phyloP scores from a whole-genome alignment of 2,797 vertebrate genomes.

The Fistularia commersonii region DNA sequence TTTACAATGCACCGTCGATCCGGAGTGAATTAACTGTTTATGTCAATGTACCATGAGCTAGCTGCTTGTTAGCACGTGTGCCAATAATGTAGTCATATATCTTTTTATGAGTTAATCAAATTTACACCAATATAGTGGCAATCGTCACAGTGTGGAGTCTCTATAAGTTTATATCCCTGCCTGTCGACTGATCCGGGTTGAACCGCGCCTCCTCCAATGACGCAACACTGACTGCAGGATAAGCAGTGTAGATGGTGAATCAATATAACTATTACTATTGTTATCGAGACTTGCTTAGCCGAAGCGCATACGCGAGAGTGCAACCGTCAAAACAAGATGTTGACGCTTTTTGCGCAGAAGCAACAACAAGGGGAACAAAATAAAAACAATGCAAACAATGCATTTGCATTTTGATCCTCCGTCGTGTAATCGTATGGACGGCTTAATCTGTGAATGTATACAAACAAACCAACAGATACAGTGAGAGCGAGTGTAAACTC shows the following conservation, averaged over 20 bases:
- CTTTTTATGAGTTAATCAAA: background rate
- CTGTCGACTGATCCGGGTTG: no score
- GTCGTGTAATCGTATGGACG: constrained; percentile 31
- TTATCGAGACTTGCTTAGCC: no score
- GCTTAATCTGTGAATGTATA: constrained; percentile 44
- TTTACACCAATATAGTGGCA: background rate
- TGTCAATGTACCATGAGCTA: no score
- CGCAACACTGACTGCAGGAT: no score
- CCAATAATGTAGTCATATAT: background rate
- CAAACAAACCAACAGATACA: constrained; percentile 60
- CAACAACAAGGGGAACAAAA: background rate
- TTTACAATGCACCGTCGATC: no score
- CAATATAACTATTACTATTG: no score
- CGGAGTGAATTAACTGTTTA: no score
- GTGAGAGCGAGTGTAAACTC: constrained; percentile 56
- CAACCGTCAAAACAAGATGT: constrained; percentile 6
- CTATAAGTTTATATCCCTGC: no score
- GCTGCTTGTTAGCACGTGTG: no score
- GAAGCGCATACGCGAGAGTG: no score
- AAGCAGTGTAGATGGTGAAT: no score
- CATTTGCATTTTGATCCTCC: constrained; percentile 32
- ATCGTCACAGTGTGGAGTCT: background rate
- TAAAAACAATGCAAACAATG: constrained; percentile 15
- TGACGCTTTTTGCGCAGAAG: constrained; percentile 1
- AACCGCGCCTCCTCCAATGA: no score